Percentiles rank a stretch among this genome's conserved stretches.
Conservation (phyloP, 2,113 vertebrate species). For the Opisthocomus hoazin region DNA sequence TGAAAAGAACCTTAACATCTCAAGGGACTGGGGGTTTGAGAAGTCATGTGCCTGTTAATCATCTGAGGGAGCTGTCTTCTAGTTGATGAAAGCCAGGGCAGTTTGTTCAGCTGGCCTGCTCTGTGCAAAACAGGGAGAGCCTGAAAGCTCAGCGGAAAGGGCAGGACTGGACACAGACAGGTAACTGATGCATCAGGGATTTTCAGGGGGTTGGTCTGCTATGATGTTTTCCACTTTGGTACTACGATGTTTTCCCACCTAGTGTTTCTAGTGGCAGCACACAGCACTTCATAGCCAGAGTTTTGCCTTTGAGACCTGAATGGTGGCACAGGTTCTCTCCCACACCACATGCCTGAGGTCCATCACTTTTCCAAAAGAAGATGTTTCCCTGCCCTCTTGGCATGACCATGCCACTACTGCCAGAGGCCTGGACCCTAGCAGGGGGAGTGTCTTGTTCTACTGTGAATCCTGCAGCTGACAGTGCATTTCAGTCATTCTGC, state of each 20-base stretch:
- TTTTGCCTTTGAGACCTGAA: not conserved
- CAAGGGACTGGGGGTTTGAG: not conserved
- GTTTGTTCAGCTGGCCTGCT: not conserved
- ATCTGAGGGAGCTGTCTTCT: slow-evolving; percentile 7
- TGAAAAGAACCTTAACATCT: slow-evolving; percentile 39
- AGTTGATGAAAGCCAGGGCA: slow-evolving; percentile 21
- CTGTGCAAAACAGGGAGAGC: not conserved
- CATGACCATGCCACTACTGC: not conserved
- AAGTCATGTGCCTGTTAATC: slow-evolving; percentile 45
- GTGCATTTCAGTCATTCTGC: not conserved
- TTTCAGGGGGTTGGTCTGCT: not conserved
- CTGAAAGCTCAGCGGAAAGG: not conserved
- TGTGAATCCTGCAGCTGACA: not conserved
- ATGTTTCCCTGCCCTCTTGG: not conserved
- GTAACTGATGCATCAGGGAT: not conserved
- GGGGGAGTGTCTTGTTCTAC: not conserved
- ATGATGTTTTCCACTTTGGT: accelerated
- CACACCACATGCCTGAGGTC: accelerated
- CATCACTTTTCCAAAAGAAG: not conserved
- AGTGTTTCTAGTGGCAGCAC: not conserved
- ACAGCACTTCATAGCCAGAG: not conserved
- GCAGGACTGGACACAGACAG: not conserved
- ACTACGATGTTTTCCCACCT: too few species aligned
- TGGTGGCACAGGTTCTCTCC: not conserved
- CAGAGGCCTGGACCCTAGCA: not conserved